Evolutionary conservation across 2,797 vertebrate species (phyloP).

Genomic region (Micrastur ruficollis): DNA sequence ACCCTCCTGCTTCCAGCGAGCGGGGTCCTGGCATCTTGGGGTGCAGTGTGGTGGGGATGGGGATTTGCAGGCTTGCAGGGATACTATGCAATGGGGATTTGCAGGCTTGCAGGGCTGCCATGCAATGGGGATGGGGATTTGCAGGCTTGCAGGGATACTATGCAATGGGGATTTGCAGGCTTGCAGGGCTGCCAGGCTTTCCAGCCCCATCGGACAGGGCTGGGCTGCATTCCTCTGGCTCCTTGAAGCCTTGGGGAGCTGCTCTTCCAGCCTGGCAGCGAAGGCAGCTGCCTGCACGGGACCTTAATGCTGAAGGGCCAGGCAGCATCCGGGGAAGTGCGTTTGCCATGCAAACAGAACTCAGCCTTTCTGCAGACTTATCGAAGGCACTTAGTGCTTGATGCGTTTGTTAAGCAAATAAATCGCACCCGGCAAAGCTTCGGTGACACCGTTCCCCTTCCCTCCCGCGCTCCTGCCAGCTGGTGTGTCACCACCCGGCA

Average conservation of each 20-base stretch:
- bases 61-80: not conserved
- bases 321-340: not conserved
- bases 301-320: not conserved
- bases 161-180: too few species aligned
- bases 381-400: not conserved
- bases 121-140: not conserved
- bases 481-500: not conserved
- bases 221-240: not conserved
- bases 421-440: not conserved
- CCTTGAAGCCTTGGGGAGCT: not conserved
- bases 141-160: fast-evolving
- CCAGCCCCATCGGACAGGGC: not conserved
- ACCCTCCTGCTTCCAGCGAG: not conserved
- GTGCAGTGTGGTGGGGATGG: not conserved
- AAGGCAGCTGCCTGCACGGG: not conserved
- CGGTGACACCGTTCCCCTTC: not conserved
- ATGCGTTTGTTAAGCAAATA: constrained; percentile 1
- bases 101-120: not conserved
- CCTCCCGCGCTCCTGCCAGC: not conserved
- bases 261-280: not conserved
- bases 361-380: not conserved
- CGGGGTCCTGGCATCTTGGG: not conserved
- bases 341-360: not conserved
- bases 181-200: not conserved
- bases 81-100: not conserved